Base-by-base conservation (phyloP, 1,140 invertebrate genomes). In the Bombus ignitus region DNA sequence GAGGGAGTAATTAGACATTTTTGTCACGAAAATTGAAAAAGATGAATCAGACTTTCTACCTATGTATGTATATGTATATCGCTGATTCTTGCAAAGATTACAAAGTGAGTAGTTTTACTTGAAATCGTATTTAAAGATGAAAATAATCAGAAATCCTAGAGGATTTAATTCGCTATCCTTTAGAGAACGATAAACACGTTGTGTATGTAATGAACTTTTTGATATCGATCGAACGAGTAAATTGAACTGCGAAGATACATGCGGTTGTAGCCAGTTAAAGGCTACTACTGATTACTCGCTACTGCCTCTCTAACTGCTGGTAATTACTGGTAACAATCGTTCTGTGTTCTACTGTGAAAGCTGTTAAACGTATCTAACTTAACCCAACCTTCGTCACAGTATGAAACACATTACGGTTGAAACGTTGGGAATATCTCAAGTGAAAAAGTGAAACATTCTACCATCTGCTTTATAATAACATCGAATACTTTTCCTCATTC, bases 291-390 rank as follows among this genome's bases (percentile, higher is more conserved):
- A 76, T 76, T 76, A 59, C 35, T 39, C 74, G 74, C 74, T 59
- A 76, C 74, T 39, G 53, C 74, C 15, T 37, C 74, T 76, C 74
- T 76, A 76, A 76, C 74, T 39, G 53, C 74, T 59, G 74, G 74
- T 59, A 76, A 76, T 76, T 76, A 76, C 74, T 59, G 74, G 53
- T n/a, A 76, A 76, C 74, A 76, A 76, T 76, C 35, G 74, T 35
- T 39, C 35, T 76, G 53, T 53, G 44, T 57, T 75, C 44, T 10
- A 37, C 73, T 9, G 73, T 59, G 74, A 76, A 76, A 76, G 25
- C 53, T 76, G 74, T 76, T 59, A 73, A 73, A 73, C n/a, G 28
- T 73, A 73, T 22, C 42, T 44, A 76, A 59, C 53, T 47, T 59
- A 59, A 59, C 74, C 25, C 25, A 59, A 35, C 25, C 74, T 76